Evolutionary conservation across 1,140 invertebrate species (phyloP).

Genomic region (Drosophila sulfurigaster): DNA sequence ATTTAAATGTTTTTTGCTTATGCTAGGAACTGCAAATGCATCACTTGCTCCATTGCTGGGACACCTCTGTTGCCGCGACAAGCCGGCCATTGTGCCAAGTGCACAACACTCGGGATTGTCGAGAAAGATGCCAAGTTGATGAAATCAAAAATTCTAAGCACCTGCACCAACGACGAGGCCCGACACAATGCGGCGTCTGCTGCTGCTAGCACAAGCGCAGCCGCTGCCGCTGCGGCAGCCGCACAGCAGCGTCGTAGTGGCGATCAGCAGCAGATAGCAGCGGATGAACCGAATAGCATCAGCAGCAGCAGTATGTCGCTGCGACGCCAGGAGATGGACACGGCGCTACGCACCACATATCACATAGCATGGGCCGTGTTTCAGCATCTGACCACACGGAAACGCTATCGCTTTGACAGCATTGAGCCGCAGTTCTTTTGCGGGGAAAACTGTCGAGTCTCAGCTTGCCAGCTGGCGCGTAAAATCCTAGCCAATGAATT

Average conservation of each 20-base stretch:
- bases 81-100: constrained; percentile 76
- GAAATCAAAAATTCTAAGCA: constrained; percentile 83
- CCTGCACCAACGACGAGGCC: constrained; percentile 75
- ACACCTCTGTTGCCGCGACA: constrained; percentile 70
- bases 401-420: constrained; percentile 71
- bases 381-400: constrained; percentile 68
- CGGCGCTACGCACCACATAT: constrained; percentile 72
- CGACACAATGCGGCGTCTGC: constrained; percentile 66
- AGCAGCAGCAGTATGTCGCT: constrained; percentile 30
- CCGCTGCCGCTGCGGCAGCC: constrained; percentile 41
- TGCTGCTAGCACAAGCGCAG: constrained; percentile 55
- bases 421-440: constrained; percentile 80
- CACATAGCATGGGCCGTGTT: constrained; percentile 84
- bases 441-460: constrained; percentile 71
- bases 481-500: constrained; percentile 81
- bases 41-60: constrained; percentile 83
- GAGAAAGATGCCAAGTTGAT: constrained; percentile 80
- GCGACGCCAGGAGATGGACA: constrained; percentile 57
- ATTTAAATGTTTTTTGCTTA: neutral
- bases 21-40: constrained; percentile 80
- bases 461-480: constrained; percentile 74
- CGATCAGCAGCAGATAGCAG: constrained; percentile 40
- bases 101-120: constrained; percentile 77
- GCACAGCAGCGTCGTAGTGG: constrained; percentile 51
- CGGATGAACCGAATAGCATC: constrained; percentile 11